Evolutionary conservation across 2,113 vertebrate genomes (phyloP), one percentile per base, ranked within the genome.

Genomic region (Suricata suricatta): DNA sequence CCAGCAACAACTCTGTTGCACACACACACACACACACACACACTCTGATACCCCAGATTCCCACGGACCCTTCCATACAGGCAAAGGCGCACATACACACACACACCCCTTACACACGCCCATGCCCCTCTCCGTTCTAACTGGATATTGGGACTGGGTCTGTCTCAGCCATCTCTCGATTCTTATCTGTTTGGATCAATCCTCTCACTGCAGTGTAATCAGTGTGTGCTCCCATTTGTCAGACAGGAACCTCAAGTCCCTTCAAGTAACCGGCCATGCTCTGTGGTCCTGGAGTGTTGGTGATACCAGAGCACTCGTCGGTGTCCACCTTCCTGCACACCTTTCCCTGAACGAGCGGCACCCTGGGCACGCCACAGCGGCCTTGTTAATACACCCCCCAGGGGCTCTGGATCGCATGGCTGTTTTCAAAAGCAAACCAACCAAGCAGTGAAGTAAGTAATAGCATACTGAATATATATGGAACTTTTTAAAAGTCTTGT

Each of bases 281-380:
- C 2, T 52, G 15, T 8, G 17, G 5, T 57, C 77, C 63, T 16
- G 25, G n/a, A 60, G 64, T 14, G 23, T 3, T 47, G 38, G 31
- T 12, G 27, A 84, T 23, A 54, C 57, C 2, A 41, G 76, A 35
- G 12, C 13, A 27, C 13, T 16, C 25, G 35, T 83, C 50, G 14
- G 33, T n/a, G 8, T 27, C 41, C 90, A 31, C 15, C 33, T 76
- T 38, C 27, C 44, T 16, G 82, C 16, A 29, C 4, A 5, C 0
- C 0, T 60, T 6, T 77, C 17, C 23, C 50, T 7, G 57, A 21
- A 41, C 3, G 15, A 33, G 54, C 1, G 11, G 33, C 6, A 4
- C 79, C 57, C 13, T 0, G 41, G 44, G 74, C 41, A 41, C 44
- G 1, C 19, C 41, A 31, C 3, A 4, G 57, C 50, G 35, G 77